Evolutionary conservation across 2,797 vertebrate genomes (phyloP).

Genomic region (Podarcis siculus): DNA sequence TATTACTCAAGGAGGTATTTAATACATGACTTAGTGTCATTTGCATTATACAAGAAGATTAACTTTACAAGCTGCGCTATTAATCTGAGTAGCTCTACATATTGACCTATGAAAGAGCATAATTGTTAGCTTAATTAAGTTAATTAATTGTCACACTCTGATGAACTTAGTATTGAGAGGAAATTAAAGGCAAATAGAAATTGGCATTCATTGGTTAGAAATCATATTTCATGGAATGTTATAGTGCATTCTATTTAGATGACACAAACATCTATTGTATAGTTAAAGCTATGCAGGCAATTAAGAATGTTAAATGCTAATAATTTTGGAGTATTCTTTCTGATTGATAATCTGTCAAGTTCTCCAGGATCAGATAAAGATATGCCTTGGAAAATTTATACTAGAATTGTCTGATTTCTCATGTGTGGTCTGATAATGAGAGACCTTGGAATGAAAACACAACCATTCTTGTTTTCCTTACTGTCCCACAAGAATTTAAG

Average conservation of each 20-base stretch:
- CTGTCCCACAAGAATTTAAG: background rate
- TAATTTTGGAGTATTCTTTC: constrained; percentile 43
- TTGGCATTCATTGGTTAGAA: constrained; percentile 82
- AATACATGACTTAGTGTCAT: constrained; percentile 78
- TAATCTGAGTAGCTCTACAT: constrained; percentile 84
- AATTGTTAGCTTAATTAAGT: constrained; percentile 92
- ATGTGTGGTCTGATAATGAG: background rate
- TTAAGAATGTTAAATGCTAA: constrained; percentile 65
- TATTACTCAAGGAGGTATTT: constrained; percentile 71
- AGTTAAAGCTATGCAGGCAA: constrained; percentile 53
- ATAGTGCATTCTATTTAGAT: constrained; percentile 66
- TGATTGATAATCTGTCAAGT: constrained; percentile 32
- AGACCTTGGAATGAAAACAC: background rate
- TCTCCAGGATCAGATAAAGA: constrained; percentile 53
- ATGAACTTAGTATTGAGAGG: constrained; percentile 82
- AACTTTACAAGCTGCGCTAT: constrained; percentile 84
- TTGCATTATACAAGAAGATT: constrained; percentile 81
- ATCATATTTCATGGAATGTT: constrained; percentile 78
- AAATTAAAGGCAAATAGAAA: constrained; percentile 89
- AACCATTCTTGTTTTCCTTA: background rate
- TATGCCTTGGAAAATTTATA: background rate
- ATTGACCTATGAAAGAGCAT: constrained; percentile 86
- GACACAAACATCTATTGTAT: constrained; percentile 59
- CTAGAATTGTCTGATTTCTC: background rate
- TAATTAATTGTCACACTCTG: constrained; percentile 89